These are phyloP conservation scores for Drosophila eohydei DNA, from an alignment of 2,888 invertebrate genomes.

Conservation along the genomic window DNA sequence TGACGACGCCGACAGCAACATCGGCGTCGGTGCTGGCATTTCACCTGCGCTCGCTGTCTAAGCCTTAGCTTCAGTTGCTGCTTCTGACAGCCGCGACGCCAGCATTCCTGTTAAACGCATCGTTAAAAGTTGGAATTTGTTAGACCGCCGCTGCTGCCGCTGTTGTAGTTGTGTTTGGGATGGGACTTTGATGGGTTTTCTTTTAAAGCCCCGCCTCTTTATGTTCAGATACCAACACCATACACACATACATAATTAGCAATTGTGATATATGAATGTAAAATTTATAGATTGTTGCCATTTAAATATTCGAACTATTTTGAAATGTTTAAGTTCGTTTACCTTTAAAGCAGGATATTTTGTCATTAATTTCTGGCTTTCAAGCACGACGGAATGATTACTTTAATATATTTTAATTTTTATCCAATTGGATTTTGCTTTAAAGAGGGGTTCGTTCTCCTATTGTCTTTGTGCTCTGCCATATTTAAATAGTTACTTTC, in stretches of 20 bases:
- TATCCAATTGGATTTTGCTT: neutral
- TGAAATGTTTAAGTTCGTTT: constrained; percentile 1
- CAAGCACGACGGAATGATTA: neutral
- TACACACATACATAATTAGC: neutral
- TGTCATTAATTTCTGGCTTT: neutral
- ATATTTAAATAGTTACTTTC: neutral
- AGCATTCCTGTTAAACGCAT: constrained; percentile 54
- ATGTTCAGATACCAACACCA: constrained; percentile 25
- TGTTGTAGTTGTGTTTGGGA: constrained; percentile 5
- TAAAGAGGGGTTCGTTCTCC: neutral
- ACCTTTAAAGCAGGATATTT: constrained; percentile 9
- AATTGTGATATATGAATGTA: neutral
- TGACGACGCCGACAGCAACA: neutral
- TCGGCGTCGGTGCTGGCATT: neutral
- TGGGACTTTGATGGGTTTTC: constrained; percentile 35
- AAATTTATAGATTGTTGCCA: neutral
- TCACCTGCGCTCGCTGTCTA: constrained; percentile 13
- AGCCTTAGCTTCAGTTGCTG: neutral
- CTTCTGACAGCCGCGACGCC: neutral
- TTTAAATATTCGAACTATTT: neutral
- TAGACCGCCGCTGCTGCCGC: constrained; percentile 34
- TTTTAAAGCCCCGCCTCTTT: constrained; percentile 20
- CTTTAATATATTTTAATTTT: neutral
- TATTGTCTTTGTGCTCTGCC: too few relatives aligned
- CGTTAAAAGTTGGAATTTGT: constrained; percentile 63